Percentiles rank a stretch among this genome's conserved stretches.
Conservation (phyloP, 2,113 vertebrate species). For the Dipodomys stephensi region DNA sequence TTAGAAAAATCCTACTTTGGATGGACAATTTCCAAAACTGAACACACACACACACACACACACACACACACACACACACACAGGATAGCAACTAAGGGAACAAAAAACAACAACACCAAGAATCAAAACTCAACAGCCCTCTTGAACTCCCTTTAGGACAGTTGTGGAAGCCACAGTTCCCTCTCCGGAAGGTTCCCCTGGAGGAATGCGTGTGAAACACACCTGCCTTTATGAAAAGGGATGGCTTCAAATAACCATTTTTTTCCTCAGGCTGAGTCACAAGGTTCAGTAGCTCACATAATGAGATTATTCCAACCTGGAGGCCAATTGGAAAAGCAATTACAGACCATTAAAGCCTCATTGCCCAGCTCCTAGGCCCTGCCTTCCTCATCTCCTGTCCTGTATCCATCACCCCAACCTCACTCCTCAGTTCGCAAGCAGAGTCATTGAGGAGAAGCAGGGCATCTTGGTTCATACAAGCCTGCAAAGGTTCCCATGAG, state of each 20-base stretch:
- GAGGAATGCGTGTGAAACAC: neutral
- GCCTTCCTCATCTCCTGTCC: neutral
- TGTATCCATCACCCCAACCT: neutral
- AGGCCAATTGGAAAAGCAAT: constrained; percentile 75
- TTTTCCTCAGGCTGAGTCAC: constrained; percentile 25
- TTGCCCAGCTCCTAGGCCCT: neutral
- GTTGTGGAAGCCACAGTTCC: neutral
- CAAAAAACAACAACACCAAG: neutral
- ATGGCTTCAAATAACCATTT: neutral
- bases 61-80: neutral
- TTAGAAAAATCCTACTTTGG: neutral
- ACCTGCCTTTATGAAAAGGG: neutral
- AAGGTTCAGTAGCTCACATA: constrained; percentile 70
- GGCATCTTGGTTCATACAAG: neutral
- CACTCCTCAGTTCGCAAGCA: neutral
- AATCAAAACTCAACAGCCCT: neutral
- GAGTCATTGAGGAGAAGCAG: neutral
- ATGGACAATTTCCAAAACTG: neutral
- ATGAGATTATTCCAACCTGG: constrained; percentile 70
- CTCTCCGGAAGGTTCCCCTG: neutral
- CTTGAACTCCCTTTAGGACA: neutral
- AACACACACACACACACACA: neutral
- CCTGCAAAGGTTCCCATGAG: neutral
- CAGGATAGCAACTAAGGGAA: neutral
- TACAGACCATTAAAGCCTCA: constrained; percentile 59